Evolutionary conservation across 1,140 invertebrate genomes (phyloP), one percentile per base, ranked within the genome.

Genomic region (Ceratina australensis): DNA sequence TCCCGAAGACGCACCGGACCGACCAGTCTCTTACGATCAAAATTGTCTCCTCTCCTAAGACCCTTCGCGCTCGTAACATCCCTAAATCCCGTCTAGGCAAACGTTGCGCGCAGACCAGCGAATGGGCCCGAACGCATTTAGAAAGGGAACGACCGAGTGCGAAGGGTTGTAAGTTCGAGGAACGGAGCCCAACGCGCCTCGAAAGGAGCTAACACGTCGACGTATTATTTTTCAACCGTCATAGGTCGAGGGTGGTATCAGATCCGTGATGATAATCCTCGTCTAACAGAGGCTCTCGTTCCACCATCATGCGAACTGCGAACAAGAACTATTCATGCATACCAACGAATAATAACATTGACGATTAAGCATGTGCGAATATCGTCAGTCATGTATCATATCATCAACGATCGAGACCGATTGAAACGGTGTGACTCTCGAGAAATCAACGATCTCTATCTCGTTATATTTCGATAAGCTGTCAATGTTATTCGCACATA

Each of bases 281-380:
- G 75, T 84, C 85, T 86, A 91, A 90, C 57, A 90, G 86, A 79
- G 86, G 88, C 78, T 91, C 89, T 80, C 88, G 87, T 83, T 92
- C 91, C 86, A 90, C 76, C 86, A 86, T 84, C 90, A 89, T 90
- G 84, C 86, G 87, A 89, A 89, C 91, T 92, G 91, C 78, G 82
- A 92, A 91, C 85, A 92, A 42, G 90, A 92, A 91, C 83, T 89
- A 79, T 89, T 89, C 89, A 89, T 90, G 89, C 89, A 90, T 87
- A 85, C 86, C 81, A 89, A 85, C 80, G 79, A 86, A 86, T 79
- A 86, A 54, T 65, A 78, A 83, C 57, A 73, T 71, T 42, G 16
- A 77, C 49, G 24, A 63, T 61, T 4, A 5, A 10, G 67, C 26
- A 71, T 77, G 74, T 77, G 74, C 74, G 74, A 77, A 77, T 77